Base-by-base conservation (phyloP, 2,113 vertebrate species). In the Thamnaconus septentrionalis region DNA sequence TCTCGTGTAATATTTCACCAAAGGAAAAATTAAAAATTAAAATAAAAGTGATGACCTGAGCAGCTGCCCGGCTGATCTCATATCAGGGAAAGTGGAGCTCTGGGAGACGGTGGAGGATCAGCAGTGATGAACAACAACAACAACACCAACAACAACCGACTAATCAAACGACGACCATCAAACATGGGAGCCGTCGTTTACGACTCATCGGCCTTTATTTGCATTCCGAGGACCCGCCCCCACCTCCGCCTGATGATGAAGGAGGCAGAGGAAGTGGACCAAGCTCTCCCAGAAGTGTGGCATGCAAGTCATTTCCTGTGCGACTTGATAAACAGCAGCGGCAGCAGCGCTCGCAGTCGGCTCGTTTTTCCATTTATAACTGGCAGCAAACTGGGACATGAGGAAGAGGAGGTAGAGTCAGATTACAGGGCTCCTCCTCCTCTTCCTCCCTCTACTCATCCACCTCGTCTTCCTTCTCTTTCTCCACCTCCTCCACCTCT, bases 241-340 rank as follows among this genome's bases (percentile, higher is more conserved):
- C 18, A 31, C 18, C 18, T 31, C 18, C 18, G 18, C 18, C 18
- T 66, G 71, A 77, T 40, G 77, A 79, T 59, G 72, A 61, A 76
- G 65, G 59, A 78, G 3, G 41, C 61, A 52, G 56, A 78, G 62
- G 72, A 87, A 83, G 83, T 76, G 78, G 83, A 84, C 73, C 66
- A 48, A 66, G 58, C 64, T 75, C 41, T 74, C 74, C 56, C 79
- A 6, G 11, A 59, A 75, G 82, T 52, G 47, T 3, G 52, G 47
- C 50, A 71, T 72, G 71, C 80, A 83, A 84, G 86, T 80, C 6
- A 64, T 78, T 81, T 64, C 74, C 42, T 66, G 61, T 43, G 66
- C 43, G 58, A 73, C 61, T 1, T 1, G 66, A 65, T 81, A 76
- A 78, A 81, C 67, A 82, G 79, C 5, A 6, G 62, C 75, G 59